These are phyloP conservation scores for Petroica traversi DNA, from an alignment of 2,113 vertebrate species.

Conservation along the genomic window DNA sequence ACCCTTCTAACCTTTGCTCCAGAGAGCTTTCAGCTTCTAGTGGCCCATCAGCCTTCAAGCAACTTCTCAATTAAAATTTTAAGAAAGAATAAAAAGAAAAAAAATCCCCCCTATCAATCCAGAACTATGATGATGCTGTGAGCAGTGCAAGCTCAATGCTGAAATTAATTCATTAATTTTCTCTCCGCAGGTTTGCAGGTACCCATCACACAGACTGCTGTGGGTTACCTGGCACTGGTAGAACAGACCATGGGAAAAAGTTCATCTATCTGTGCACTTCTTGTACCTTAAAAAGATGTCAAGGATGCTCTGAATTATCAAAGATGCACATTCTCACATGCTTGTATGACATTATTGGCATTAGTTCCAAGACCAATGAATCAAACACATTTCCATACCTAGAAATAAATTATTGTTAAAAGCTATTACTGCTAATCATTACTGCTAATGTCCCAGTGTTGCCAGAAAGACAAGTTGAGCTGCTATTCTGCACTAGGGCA, in stretches of 20 bases:
- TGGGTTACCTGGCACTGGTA: fast-evolving
- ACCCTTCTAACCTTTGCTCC: neutral
- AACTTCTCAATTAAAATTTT: neutral
- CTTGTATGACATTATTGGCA: neutral
- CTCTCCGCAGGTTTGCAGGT: neutral
- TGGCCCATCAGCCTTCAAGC: neutral
- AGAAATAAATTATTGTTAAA: slow-evolving; percentile 31
- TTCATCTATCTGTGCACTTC: neutral
- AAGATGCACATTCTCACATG: neutral
- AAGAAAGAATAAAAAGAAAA: neutral
- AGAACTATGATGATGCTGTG: neutral
- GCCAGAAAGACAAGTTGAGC: neutral
- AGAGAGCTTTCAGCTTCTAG: neutral
- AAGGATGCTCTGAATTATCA: neutral
- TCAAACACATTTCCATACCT: neutral
- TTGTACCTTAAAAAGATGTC: neutral
- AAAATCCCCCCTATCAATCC: neutral
- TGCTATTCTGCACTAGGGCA: neutral
- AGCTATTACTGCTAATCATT: slow-evolving; percentile 9
- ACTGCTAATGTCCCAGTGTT: neutral
- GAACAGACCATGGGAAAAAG: neutral
- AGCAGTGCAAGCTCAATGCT: neutral
- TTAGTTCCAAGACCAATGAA: neutral
- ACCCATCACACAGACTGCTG: neutral
- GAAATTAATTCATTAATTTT: neutral